These are phyloP conservation scores for Axis porcinus DNA, from an alignment of 2,113 vertebrate species.

Conservation along the genomic window DNA sequence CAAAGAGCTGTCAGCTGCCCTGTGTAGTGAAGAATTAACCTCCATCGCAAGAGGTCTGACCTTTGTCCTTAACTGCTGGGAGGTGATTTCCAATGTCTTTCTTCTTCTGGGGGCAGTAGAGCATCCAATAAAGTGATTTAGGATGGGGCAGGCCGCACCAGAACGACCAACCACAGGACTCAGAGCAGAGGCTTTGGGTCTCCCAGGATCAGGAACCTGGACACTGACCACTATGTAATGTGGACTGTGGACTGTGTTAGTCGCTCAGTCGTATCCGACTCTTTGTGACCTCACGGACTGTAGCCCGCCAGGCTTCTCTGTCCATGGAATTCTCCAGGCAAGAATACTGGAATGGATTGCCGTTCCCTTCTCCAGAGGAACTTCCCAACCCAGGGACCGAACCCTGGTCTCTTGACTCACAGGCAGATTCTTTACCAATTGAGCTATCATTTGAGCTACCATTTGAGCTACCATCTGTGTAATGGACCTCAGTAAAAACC, in stretches of 20 bases:
- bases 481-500: background rate
- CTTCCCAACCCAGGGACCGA: background rate
- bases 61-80: background rate
- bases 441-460: background rate
- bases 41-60: background rate
- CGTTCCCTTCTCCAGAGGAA: background rate
- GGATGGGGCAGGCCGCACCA: background rate
- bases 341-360: background rate
- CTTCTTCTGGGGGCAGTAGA: background rate
- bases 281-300: background rate
- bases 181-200: background rate
- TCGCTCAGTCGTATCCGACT: accelerated
- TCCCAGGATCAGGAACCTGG: background rate
- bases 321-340: background rate
- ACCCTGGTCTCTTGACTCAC: background rate
- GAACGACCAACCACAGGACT: background rate
- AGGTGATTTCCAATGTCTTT: background rate
- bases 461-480: background rate
- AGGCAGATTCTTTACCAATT: background rate
- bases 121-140: background rate
- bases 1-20: background rate
- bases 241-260: background rate
- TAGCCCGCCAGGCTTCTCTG: background rate
- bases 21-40: background rate
- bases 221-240: background rate